Percentiles rank a stretch among this genome's conserved stretches.
These are phyloP conservation scores for Lottia gigantea DNA, from an alignment of 2,888 invertebrate species.

Conservation along the genomic window DNA sequence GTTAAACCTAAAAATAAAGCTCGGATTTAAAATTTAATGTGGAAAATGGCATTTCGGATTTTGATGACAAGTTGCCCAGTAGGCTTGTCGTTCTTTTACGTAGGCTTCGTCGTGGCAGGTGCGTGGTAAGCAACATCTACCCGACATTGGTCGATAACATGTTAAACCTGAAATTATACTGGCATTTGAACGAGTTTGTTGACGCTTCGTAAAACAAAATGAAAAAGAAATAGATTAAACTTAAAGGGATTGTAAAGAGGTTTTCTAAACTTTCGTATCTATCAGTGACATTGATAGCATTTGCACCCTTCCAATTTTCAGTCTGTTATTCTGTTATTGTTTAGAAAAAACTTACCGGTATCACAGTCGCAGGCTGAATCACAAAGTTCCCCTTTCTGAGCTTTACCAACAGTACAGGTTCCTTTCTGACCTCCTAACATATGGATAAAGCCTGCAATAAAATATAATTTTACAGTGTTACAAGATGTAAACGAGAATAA, in stretches of 20 bases:
- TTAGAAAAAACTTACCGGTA: slow-evolving; percentile 10
- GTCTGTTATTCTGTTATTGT: too few species aligned
- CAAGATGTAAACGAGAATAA: too few species aligned
- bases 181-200: too few species aligned
- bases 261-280: too few species aligned
- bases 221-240: too few species aligned
- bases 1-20: too few species aligned
- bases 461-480: too few species aligned
- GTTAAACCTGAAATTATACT: slow-evolving; percentile 11
- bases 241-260: too few species aligned
- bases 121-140: slow-evolving; percentile 11
- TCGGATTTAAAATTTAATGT: background rate
- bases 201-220: too few species aligned
- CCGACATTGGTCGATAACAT: slow-evolving; percentile 21
- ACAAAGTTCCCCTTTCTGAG: slow-evolving; percentile 20
- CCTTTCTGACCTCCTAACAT: background rate
- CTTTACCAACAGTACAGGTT: slow-evolving; percentile 12
- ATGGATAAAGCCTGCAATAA: too few species aligned
- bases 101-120: slow-evolving; percentile 18
- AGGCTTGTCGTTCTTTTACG: slow-evolving; percentile 14
- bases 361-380: slow-evolving; percentile 20
- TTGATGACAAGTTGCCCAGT: slow-evolving; percentile 15
- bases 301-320: too few species aligned
- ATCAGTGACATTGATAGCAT: too few species aligned
- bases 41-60: slow-evolving; percentile 12